A percentile compares a stretch with the other conserved stretches of the same genome.
Conservation (phyloP, 2,888 invertebrate species). For the Trachelus troglodyta region DNA sequence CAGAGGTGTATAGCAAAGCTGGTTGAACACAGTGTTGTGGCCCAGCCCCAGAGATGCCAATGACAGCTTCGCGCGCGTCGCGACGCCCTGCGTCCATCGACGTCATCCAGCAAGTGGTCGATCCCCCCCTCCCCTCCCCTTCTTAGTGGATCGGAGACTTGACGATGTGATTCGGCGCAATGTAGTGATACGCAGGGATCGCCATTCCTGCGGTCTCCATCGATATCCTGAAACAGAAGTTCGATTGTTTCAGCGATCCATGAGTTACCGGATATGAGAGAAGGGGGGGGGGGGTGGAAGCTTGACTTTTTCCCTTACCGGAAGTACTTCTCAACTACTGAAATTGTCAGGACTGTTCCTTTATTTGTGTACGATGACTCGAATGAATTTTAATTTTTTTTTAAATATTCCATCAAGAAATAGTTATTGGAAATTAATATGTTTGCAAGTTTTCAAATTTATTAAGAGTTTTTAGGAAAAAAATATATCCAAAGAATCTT, state of each 20-base stretch:
- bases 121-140: conserved; percentile 41
- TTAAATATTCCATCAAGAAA: too few species aligned
- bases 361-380: too few species aligned
- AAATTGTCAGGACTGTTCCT: too few species aligned
- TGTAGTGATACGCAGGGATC: conserved; percentile 91
- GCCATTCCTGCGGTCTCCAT: conserved; percentile 95
- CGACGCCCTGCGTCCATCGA: conserved; percentile 58
- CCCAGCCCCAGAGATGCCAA: conserved; percentile 50
- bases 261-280: too few species aligned
- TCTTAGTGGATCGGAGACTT: conserved; percentile 90
- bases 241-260: background rate
- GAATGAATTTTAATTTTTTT: too few species aligned
- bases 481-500: too few species aligned
- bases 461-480: too few species aligned
- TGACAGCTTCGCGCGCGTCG: conserved; percentile 61
- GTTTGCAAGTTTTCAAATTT: too few species aligned
- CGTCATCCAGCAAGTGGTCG: conserved; percentile 36
- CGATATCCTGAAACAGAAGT: conserved; percentile 83
- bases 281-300: too few species aligned
- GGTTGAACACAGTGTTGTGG: conserved; percentile 54
- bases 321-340: too few species aligned
- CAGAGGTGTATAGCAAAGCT: conserved; percentile 39
- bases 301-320: too few species aligned
- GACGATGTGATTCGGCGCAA: conserved; percentile 92
- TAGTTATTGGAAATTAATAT: too few species aligned